Conservation (phyloP, 2,113 vertebrate genomes). For the Symphodus melops region DNA sequence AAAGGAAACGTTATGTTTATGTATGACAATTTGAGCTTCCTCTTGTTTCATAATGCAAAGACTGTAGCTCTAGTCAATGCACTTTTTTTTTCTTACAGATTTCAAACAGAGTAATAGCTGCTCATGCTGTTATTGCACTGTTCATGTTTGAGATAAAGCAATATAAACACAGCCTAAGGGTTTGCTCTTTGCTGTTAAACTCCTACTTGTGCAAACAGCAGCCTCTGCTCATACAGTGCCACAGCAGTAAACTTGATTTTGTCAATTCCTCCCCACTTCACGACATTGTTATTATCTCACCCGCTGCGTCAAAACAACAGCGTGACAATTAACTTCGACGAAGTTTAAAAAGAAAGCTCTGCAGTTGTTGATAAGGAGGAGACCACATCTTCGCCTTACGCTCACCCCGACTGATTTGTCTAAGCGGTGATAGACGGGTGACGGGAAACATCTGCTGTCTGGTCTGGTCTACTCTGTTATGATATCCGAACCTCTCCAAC, state of each 20-base stretch:
- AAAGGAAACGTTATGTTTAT: neutral
- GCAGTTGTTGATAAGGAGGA: neutral
- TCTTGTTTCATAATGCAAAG: neutral
- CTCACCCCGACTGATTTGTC: neutral
- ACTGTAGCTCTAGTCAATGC: neutral
- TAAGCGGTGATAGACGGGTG: conserved; percentile 10
- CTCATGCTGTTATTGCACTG: conserved; percentile 9
- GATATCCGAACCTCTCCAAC: neutral
- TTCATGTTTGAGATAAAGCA: conserved; percentile 37
- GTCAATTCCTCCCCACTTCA: conserved; percentile 57
- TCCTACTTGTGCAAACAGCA: conserved; percentile 25
- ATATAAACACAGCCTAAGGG: conserved; percentile 38
- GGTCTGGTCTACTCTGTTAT: neutral
- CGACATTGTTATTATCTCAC: conserved; percentile 56
- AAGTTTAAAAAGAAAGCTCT: conserved; percentile 25
- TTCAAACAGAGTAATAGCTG: conserved; percentile 1
- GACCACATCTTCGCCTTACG: neutral
- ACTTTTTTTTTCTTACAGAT: neutral
- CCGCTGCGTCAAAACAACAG: conserved; percentile 30
- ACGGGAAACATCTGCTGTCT: conserved; percentile 30
- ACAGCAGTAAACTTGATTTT: conserved; percentile 52
- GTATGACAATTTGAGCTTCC: neutral
- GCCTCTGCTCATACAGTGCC: conserved; percentile 29
- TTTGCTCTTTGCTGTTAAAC: conserved; percentile 12
- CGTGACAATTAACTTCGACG: conserved; percentile 50